Conservation (phyloP, 2,888 invertebrate species). For the Thera britannica region DNA sequence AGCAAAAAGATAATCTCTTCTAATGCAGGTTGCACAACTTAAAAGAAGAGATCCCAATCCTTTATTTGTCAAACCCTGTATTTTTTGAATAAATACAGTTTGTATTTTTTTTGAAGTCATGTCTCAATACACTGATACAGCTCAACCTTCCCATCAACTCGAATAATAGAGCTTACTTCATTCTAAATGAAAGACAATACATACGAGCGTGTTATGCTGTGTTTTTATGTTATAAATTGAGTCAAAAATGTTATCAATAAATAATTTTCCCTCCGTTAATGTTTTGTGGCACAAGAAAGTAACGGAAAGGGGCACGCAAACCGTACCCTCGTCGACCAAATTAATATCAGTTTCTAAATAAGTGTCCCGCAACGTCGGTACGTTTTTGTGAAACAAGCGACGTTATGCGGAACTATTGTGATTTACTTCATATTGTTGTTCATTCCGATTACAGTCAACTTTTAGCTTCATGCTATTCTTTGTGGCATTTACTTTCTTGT, state of each 20-base stretch:
- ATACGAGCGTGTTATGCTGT: too few species aligned
- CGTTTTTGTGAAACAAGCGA: constrained; percentile 58
- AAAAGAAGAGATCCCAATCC: too few species aligned
- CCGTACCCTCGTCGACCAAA: constrained; percentile 68
- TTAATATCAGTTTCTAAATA: constrained; percentile 79
- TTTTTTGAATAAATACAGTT: too few species aligned
- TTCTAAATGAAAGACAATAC: too few species aligned
- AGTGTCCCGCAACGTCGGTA: constrained; percentile 64
- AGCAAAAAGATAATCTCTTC: too few species aligned
- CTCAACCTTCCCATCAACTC: neutral
- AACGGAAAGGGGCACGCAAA: constrained; percentile 68
- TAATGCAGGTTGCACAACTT: too few species aligned
- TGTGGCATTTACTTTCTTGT: constrained; percentile 3
- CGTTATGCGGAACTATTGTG: constrained; percentile 42
- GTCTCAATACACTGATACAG: too few species aligned
- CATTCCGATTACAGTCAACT: constrained; percentile 31
- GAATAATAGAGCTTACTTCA: too few species aligned
- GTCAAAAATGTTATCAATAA: neutral
- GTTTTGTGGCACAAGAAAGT: constrained; percentile 39
- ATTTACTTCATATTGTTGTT: constrained; percentile 37
- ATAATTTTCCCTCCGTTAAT: constrained; percentile 19
- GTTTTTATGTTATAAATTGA: neutral
- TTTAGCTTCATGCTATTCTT: constrained; percentile 28
- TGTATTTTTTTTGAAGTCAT: too few species aligned
- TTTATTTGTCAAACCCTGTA: too few species aligned